These are phyloP conservation scores for Triplophysa rosa DNA, from an alignment of 2,113 vertebrate genomes.

Conservation along the genomic window DNA sequence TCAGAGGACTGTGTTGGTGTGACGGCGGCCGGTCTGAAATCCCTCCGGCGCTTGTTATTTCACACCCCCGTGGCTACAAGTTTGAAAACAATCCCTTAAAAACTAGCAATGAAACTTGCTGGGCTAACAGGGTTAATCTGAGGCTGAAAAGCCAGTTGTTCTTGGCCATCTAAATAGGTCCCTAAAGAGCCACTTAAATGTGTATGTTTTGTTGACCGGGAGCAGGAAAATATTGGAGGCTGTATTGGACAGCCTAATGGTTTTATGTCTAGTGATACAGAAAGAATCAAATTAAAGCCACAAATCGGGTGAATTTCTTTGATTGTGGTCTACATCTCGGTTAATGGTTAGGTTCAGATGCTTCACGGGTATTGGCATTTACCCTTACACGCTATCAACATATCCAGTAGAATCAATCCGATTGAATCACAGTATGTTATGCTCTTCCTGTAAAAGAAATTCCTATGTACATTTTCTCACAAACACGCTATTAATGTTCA, in stretches of 20 bases:
- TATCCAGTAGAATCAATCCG: too few species aligned
- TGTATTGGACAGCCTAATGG: conserved; percentile 1
- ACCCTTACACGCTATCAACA: too few species aligned
- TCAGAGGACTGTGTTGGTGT: conserved; percentile 38
- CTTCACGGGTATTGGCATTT: too few species aligned
- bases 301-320: neutral
- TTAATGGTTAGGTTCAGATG: too few species aligned
- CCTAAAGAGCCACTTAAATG: conserved; percentile 48
- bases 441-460: too few species aligned
- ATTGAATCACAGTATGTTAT: too few species aligned
- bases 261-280: neutral
- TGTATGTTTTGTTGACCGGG: conserved; percentile 33
- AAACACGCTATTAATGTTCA: neutral
- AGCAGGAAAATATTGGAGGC: neutral
- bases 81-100: conserved; percentile 57
- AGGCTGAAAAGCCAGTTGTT: conserved; percentile 48
- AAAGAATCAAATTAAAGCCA: neutral
- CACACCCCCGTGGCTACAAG: conserved; percentile 75
- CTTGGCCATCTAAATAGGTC: conserved; percentile 48
- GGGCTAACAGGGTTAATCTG: conserved; percentile 59
- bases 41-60: conserved; percentile 82
- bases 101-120: conserved; percentile 50
- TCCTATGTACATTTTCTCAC: too few species aligned
- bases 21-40: conserved; percentile 64
- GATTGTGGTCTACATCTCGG: too few species aligned